Evolutionary conservation across 2,888 invertebrate genomes (phyloP), one percentile per base, ranked within the genome.

Genomic region (Zygaena filipendulae): DNA sequence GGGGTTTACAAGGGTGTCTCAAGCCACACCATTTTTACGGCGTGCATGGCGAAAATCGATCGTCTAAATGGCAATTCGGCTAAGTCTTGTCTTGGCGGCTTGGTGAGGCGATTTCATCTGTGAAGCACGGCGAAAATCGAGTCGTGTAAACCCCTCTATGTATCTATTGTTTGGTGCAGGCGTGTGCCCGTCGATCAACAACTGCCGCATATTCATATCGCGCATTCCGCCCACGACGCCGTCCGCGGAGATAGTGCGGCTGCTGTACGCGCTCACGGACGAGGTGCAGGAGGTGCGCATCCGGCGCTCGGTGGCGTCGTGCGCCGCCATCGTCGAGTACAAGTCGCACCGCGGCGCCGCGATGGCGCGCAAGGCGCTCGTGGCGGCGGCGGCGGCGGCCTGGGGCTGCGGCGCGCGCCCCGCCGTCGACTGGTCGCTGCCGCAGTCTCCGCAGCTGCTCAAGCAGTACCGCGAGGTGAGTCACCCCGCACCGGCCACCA

Each of bases 281-380:
- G 77, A 77, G 43, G 75, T 74, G 45, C 63, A 69, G 39, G 75
- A 77, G 43, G 72, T 79, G 6, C 72, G 74, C 50, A 63, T 79
- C 23, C 58, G 72, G n/a, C 72, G 72, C 23, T 62, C 69, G 5
- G 47, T 61, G 9, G 66, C 70, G 9, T 60, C 67, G 2, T 68
- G 87, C 24, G 88, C 86, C 43, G 88, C 87, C 18, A 85, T 91
- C 45, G 85, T 91, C 11, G 88, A 88, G 50, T 92, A 88, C 57
- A 83, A 84, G 52, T 74, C 74, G 16, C 91, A 91, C 64, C 82
- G 87, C 40, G 85, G 86, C 11, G 88, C 83, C 2, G 75, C 75
- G 9, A 75, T 72, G 71, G 75, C 74, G 14, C 59, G 70, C 39
- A 74, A 75, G 56, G 70, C 72, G 42, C 58, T 79, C 37, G 80